Percentiles rank a stretch among this genome's conserved stretches.
Conservation (phyloP, 2,888 invertebrate species). For the Macrosoma leucophasiata region DNA sequence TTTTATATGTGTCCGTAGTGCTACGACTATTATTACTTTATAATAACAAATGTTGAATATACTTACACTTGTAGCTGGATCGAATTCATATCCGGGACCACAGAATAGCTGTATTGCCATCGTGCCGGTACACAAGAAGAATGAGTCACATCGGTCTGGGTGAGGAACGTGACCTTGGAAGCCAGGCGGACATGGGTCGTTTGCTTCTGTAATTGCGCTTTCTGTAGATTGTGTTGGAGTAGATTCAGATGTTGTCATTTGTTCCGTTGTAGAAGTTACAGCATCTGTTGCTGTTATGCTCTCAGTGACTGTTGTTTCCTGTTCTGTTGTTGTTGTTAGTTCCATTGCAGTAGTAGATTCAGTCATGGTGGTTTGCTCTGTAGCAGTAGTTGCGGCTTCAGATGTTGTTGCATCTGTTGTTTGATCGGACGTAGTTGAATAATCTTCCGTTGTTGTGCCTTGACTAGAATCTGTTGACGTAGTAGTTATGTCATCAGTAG, state of each 20-base stretch:
- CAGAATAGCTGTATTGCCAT: constrained; percentile 23
- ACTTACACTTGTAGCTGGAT: constrained; percentile 21
- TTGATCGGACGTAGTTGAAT: constrained; percentile 3
- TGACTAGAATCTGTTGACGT: no score
- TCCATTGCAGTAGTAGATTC: no score
- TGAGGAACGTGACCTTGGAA: constrained; percentile 32
- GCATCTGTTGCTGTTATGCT: constrained; percentile 10
- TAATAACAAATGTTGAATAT: no score
- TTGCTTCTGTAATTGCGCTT: constrained; percentile 4
- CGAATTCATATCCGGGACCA: constrained; percentile 25
- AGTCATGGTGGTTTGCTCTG: no score
- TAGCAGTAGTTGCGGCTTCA: no score
- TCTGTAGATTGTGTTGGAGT: constrained; percentile 6
- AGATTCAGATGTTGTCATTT: not conserved
- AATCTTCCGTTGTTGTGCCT: no score
- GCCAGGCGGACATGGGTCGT: constrained; percentile 20
- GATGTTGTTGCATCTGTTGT: no score
- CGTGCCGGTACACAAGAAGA: constrained; percentile 32
- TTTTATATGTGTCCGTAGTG: no score
- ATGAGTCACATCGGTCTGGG: constrained; percentile 30
- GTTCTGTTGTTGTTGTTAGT: no score
- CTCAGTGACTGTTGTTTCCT: no score
- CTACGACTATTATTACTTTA: no score
- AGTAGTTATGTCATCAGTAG: no score
- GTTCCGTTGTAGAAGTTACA: not conserved